Base-by-base conservation (phyloP, 2,113 vertebrate species). In the Cryptomyrus ogoouensis region DNA sequence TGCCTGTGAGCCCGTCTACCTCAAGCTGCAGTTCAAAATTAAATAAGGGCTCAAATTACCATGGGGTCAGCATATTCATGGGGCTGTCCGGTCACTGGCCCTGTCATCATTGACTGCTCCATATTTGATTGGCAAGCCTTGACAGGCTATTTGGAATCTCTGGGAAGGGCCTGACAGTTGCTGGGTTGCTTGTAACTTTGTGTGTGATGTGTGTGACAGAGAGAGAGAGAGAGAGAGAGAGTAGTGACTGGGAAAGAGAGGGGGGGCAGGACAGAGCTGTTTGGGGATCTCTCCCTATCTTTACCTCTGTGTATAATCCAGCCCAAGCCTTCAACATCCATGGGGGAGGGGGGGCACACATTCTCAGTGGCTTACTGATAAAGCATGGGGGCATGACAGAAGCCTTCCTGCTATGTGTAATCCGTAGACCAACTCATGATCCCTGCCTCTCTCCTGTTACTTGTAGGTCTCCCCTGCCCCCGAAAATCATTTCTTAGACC, bases 241-340 rank as follows among this genome's bases (percentile, higher is more conserved):
- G 86, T 21, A 21, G 86, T 21, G n/a, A 70, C 62, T 83, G 74
- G 31, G 56, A 86, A 44, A 46, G 15, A 47, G 46, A 53, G 88
- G 87, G 1, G 52, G 74, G 80, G 53, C 83, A 58, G 70, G 58
- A 56, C 77, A 84, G 62, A 66, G 62, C 87, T 74, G 49, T 85
- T 91, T 90, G 91, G 86, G 21, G 80, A 90, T 88, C 86, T 90
- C 89, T 90, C 91, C 91, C 90, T 88, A 80, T 91, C 83, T 91
- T 92, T 89, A 91, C 89, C 85, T 84, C 80, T 35, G 35, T 89
- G 89, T 90, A 89, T 92, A 90, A 93, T 92, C 91, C 91, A 66
- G 85, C 89, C 88, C 70, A 13, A 74, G 90, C 7, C 31, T 89
- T 88, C 74, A 35, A 31, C 15, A 24, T 31, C 35, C 52, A 31